Evolutionary conservation across 2,113 vertebrate species (phyloP).

Genomic region (Tylochromis polylepis): DNA sequence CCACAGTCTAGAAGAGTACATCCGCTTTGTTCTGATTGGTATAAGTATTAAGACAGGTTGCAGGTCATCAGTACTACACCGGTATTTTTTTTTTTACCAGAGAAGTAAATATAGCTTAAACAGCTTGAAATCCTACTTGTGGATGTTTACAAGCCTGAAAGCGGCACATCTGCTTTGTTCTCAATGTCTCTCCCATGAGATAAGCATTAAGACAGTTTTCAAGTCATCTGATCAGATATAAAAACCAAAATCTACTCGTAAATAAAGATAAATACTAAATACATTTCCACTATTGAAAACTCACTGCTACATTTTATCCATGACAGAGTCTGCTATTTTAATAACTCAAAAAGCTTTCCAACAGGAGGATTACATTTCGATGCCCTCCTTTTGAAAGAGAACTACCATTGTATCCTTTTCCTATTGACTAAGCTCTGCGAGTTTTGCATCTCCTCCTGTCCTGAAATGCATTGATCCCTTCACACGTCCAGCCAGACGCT

Average conservation of each 20-base stretch:
- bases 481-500: constrained; percentile 48
- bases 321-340: constrained; percentile 10
- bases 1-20: background rate
- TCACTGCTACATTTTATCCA: background rate
- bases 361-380: constrained; percentile 42
- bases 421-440: constrained; percentile 24
- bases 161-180: background rate
- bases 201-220: background rate
- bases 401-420: constrained; percentile 36
- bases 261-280: constrained; percentile 16
- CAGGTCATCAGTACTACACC: background rate
- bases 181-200: background rate
- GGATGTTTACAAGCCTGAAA: background rate
- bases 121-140: background rate
- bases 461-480: constrained; percentile 63
- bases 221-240: constrained; percentile 7
- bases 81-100: background rate
- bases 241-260: background rate
- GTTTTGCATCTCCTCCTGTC: constrained; percentile 33
- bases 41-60: background rate
- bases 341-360: constrained; percentile 39
- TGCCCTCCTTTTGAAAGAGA: constrained; percentile 23
- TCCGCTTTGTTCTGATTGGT: background rate
- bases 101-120: background rate
- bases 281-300: background rate